A percentile compares a stretch with the other conserved stretches of the same genome.
Conservation (phyloP, 2,888 invertebrate species). For the Aphidoletes aphidimyza region DNA sequence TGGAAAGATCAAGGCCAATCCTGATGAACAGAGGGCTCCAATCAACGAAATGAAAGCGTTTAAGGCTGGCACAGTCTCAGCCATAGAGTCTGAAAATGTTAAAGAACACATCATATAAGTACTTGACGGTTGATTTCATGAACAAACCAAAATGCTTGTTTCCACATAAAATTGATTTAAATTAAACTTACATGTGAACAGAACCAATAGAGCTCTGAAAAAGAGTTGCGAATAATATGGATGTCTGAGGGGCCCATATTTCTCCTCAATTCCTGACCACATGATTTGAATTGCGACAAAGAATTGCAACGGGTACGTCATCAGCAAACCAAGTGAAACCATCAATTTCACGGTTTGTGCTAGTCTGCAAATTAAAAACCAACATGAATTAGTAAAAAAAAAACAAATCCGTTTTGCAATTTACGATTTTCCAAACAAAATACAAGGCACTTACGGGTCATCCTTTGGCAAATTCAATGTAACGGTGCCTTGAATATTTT, state of each 20-base stretch:
- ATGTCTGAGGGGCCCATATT: constrained; percentile 69
- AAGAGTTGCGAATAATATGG: constrained; percentile 74
- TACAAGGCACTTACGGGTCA: constrained; percentile 71
- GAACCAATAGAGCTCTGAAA: constrained; percentile 78
- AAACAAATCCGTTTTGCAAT: neutral
- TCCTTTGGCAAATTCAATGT: constrained; percentile 83
- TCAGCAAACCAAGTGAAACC: constrained; percentile 85
- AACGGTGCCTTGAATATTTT: constrained; percentile 82
- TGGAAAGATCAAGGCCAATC: constrained; percentile 87
- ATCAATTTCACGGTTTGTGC: constrained; percentile 85
- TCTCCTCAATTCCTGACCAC: constrained; percentile 76
- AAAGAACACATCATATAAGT: constrained; percentile 55
- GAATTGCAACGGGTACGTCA: constrained; percentile 93
- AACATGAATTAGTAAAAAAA: too few species aligned
- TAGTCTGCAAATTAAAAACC: constrained; percentile 70
- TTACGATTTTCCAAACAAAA: too few species aligned
- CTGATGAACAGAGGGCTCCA: constrained; percentile 89
- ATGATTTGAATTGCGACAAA: constrained; percentile 93
- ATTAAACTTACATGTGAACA: constrained; percentile 84
- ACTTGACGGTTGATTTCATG: constrained; percentile 22
- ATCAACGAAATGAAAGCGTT: constrained; percentile 90
- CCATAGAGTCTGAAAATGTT: constrained; percentile 76
- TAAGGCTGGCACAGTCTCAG: constrained; percentile 86
- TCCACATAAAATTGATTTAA: neutral
- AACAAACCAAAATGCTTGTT: too few species aligned